Evolutionary conservation across 2,888 invertebrate genomes (phyloP), one percentile per base, ranked within the genome.

Genomic region (Zygaena filipendulae): DNA sequence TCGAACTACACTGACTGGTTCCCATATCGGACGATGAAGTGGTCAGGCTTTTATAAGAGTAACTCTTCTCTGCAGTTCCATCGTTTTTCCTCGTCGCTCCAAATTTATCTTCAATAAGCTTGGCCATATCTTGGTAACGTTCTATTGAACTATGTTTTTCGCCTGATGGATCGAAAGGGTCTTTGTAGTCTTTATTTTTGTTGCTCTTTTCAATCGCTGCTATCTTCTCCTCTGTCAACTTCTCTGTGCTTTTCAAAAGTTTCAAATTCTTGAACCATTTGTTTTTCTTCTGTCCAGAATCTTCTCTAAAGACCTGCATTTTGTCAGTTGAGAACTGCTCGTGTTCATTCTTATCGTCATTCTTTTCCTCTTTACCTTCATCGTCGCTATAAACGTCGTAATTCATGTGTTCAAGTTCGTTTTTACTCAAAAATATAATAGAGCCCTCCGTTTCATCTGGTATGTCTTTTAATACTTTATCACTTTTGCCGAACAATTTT

Each of bases 91-190:
- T 59, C 4, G 61, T 39, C 23, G 58, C 79, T 2, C 87, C 86
- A 38, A 87, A 87, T 44, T 83, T 81, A 42, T 87, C 87, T 53
- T 87, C 87, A 37, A 87, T 81, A 32, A 87, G 62, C 51, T 87
- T 87, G 3, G 87, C 83, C 87, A 87, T 87, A 42, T 87, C 87
- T 52, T 87, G 86, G 39, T 87, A 87, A 24, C 87, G 71, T 47
- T 87, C 87, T 56, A 87, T 87, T 35, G 87, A 87, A 60, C 85
- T 84, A 40, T 86, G 84, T 49, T 87, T 87, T 34, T 86, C 85
- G 28, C 82, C 83, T 31, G 74, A 68, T 9, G 80, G 81, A 55
- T 87, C 86, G 35, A 86, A 80, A 1, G 82, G 82, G 46, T 83
- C 83, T 50, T 75, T 77, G 0, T 75, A 56, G 30, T 82, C 82